Percentiles rank a stretch among this genome's conserved stretches.
Conservation (phyloP, 2,797 vertebrate species). For the Syngnathus acus region DNA sequence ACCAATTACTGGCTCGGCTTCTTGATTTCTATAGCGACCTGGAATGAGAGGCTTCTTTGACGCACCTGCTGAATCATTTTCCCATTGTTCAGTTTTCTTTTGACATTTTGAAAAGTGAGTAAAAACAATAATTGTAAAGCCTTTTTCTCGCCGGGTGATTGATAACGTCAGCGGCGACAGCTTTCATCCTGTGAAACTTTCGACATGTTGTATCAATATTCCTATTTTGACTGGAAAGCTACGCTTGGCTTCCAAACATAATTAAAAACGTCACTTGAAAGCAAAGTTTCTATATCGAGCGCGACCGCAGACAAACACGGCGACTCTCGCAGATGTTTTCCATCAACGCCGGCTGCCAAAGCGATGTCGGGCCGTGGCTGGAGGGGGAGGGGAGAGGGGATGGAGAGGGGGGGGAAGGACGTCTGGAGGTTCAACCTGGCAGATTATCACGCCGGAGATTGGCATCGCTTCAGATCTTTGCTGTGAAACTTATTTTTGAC, state of each 20-base stretch:
- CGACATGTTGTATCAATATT: not conserved
- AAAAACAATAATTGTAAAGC: slow-evolving; percentile 18
- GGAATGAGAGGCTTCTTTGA: slow-evolving; percentile 63
- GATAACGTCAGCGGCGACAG: slow-evolving; percentile 24
- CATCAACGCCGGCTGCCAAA: slow-evolving; percentile 51
- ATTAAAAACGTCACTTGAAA: slow-evolving; percentile 1
- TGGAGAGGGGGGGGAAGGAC: not conserved
- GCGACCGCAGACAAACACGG: slow-evolving; percentile 28
- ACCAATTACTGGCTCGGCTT: slow-evolving; percentile 71
- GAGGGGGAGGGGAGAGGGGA: slow-evolving; percentile 19
- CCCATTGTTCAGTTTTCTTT: slow-evolving; percentile 10
- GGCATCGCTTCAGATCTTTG: slow-evolving; percentile 60
- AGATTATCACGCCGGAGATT: slow-evolving; percentile 56
- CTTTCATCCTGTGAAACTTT: slow-evolving; percentile 13
- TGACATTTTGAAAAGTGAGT: slow-evolving; percentile 4
- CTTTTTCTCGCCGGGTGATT: slow-evolving; percentile 11
- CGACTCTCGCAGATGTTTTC: slow-evolving; percentile 57
- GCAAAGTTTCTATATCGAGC: slow-evolving; percentile 32
- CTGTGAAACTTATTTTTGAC: slow-evolving; percentile 40
- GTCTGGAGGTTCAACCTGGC: slow-evolving; percentile 53
- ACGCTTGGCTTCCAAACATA: not conserved
- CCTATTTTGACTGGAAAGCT: not conserved
- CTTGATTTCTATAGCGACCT: slow-evolving; percentile 69
- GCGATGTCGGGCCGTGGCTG: slow-evolving; percentile 39
- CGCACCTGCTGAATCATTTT: slow-evolving; percentile 49